A percentile compares a stretch with the other conserved stretches of the same genome.
phyloP scores from a whole-genome alignment of 2,797 vertebrate species.

The Alcedo atthis region DNA sequence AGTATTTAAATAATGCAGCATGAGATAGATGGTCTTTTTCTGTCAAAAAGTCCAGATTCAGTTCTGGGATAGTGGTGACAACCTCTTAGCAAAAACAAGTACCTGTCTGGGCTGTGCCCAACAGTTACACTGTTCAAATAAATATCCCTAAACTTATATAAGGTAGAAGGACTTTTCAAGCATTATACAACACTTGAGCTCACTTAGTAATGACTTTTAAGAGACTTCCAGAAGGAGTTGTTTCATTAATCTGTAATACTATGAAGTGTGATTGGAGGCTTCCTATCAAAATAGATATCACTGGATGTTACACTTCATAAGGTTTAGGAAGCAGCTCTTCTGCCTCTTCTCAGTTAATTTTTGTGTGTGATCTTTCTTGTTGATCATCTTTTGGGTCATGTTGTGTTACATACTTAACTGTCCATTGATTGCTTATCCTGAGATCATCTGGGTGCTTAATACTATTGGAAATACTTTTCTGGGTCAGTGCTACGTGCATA shows the following conservation, averaged over 20 bases:
- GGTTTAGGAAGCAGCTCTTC: slow-evolving; percentile 12
- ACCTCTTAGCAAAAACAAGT: background rate
- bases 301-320: background rate
- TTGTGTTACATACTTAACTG: slow-evolving; percentile 28
- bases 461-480: slow-evolving; percentile 28
- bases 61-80: background rate
- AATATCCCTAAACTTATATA: background rate
- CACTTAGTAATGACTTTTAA: slow-evolving; percentile 45
- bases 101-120: slow-evolving; percentile 1
- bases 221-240: slow-evolving; percentile 29
- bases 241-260: slow-evolving; percentile 23
- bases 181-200: slow-evolving; percentile 37
- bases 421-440: slow-evolving; percentile 24
- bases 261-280: slow-evolving; percentile 30
- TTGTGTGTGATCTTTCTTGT: slow-evolving; percentile 41
- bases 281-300: slow-evolving; percentile 5
- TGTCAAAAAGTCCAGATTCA: slow-evolving; percentile 22
- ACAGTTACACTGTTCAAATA: slow-evolving; percentile 3
- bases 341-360: slow-evolving; percentile 29
- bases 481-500: background rate
- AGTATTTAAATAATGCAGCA: slow-evolving; percentile 62
- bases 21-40: slow-evolving; percentile 29
- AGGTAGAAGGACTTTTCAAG: slow-evolving; percentile 39
- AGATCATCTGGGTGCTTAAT: slow-evolving; percentile 55
- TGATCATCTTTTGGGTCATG: slow-evolving; percentile 32